Evolutionary conservation across 2,113 vertebrate species (phyloP).

Genomic region (Zosterops hypoxanthus): DNA sequence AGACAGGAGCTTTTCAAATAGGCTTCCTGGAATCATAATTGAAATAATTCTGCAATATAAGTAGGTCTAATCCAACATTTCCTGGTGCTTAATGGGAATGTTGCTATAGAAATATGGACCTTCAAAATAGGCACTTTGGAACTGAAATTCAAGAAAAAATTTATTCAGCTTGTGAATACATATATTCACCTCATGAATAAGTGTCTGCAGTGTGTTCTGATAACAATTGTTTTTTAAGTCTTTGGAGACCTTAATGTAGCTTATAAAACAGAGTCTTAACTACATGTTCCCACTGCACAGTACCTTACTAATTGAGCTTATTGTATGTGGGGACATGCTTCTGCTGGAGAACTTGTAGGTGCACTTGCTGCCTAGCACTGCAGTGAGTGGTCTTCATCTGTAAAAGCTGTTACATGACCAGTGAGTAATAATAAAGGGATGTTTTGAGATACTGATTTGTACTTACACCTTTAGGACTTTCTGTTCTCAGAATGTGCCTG

Average conservation of each 20-base stretch:
- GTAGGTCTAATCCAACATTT: conserved; percentile 15
- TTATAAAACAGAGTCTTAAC: not conserved
- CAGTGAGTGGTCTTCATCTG: not conserved
- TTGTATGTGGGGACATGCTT: not conserved
- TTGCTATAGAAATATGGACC: conserved; percentile 59
- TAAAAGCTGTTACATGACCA: not conserved
- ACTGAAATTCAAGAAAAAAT: not conserved
- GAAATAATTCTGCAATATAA: not conserved
- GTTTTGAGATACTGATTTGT: not conserved
- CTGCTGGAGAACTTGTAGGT: not conserved
- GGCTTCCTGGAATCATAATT: conserved; percentile 47
- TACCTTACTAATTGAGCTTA: not conserved
- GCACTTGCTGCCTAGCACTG: not conserved
- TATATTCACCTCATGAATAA: not conserved
- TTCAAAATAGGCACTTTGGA: not conserved
- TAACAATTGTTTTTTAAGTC: not conserved
- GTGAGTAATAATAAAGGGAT: not conserved
- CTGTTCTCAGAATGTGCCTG: not conserved
- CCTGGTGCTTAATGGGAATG: conserved; percentile 34
- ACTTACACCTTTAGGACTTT: not conserved
- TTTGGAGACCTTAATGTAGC: not conserved
- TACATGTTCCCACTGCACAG: not conserved
- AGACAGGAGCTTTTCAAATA: conserved; percentile 13
- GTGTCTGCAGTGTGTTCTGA: not conserved
- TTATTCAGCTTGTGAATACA: not conserved